Base-by-base conservation (phyloP, 2,113 vertebrate genomes). In the Aspidoscelis tigris region DNA sequence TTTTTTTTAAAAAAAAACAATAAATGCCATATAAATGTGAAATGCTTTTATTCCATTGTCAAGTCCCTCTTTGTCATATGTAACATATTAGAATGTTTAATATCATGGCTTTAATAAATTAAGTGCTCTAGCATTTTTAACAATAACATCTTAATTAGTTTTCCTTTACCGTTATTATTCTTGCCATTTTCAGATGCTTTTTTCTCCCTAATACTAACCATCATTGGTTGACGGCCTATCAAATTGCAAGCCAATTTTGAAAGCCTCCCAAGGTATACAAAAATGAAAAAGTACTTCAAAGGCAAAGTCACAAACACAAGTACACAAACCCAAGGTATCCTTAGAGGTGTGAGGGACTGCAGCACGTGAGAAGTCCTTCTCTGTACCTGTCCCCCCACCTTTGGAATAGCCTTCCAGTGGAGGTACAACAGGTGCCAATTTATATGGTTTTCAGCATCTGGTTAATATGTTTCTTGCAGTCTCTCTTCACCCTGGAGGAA, bases 1-100 rank as follows among this genome's bases (percentile, higher is more conserved):
- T 77, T 91, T 91, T 5, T 93, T 95, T 91, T 89, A 93, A 90
- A 89, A 94, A 87, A 90, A 89, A 86, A 89, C 89, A 88, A 81
- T 89, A 82, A 93, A 92, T 91, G 33, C 33, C 33, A 33, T 33
- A 33, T 33, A 92, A 87, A 77, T 91, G 84, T 69, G 92, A 88
- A 89, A 92, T 91, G 95, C 87, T 90, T 85, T 76, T 75, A 93
- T 92, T 82, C 64, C 86, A 58, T 88, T 84, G 53, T 89, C 83
- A 94, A 92, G 86, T 83, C 85, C 68, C 82, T 81, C 88, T 91
- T 92, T 89, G 91, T 84, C 89, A 83, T 87, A 80, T 82, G 50
- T 76, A 58, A 39, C 58, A 76, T 61, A 7, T 16, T 16, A 39
- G n/a, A 1, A 39, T 50, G 53, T 82, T n/a, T 82, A 47, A 74